Evolutionary conservation across 1,140 invertebrate genomes (phyloP).

Genomic region (Teleopsis dalmanni): DNA sequence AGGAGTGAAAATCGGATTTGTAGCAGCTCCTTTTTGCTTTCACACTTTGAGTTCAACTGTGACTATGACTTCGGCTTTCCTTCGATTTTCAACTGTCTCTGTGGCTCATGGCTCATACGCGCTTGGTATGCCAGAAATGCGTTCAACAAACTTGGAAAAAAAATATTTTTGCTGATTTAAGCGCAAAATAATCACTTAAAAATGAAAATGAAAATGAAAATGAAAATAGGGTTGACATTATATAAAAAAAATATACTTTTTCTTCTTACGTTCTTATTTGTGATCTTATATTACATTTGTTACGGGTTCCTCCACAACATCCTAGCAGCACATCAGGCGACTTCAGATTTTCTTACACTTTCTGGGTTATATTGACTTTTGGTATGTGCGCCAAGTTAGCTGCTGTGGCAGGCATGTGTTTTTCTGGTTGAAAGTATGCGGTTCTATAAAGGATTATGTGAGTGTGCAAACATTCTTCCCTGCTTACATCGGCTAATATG

Average conservation of each 20-base stretch:
- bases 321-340: background rate
- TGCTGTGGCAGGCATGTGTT: too few species aligned
- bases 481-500: too few species aligned
- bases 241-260: too few species aligned
- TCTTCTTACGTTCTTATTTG: background rate
- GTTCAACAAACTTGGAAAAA: background rate
- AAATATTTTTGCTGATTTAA: slow-evolving; percentile 4
- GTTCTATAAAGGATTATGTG: too few species aligned
- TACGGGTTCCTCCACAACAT: background rate
- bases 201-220: too few species aligned
- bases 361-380: too few species aligned
- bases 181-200: slow-evolving; percentile 2
- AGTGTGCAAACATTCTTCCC: too few species aligned
- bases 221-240: too few species aligned
- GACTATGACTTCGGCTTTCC: background rate
- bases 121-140: background rate
- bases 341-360: background rate
- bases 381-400: too few species aligned
- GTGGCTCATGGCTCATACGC: background rate
- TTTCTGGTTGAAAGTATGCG: too few species aligned
- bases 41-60: background rate
- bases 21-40: slow-evolving; percentile 4
- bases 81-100: background rate
- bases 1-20: background rate
- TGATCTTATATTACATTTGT: background rate